Evolutionary conservation across 2,113 vertebrate species (phyloP).

Genomic region (Labeo catla): DNA sequence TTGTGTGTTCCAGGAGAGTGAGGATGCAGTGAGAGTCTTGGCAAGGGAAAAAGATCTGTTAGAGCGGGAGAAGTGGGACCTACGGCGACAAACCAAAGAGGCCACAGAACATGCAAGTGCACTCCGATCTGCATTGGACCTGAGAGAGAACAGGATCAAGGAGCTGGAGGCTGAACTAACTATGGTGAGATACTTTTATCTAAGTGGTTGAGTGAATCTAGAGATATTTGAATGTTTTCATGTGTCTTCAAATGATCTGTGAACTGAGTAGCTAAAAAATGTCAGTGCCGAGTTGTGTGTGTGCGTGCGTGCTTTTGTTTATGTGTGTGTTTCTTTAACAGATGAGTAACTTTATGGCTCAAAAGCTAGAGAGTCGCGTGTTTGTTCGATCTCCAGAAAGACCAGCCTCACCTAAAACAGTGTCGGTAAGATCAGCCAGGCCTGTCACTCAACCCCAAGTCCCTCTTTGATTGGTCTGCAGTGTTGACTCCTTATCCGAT

Average conservation of each 20-base stretch:
- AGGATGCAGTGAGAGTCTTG: slow-evolving; percentile 93
- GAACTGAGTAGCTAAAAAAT: slow-evolving; percentile 3
- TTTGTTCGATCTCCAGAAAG: slow-evolving; percentile 81
- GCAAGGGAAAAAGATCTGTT: slow-evolving; percentile 95
- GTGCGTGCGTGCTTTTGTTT: slow-evolving; percentile 33
- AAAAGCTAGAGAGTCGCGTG: slow-evolving; percentile 84
- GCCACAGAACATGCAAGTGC: slow-evolving; percentile 90
- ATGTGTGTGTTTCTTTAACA: slow-evolving; percentile 73
- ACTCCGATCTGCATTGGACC: slow-evolving; percentile 93
- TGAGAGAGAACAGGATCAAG: slow-evolving; percentile 98
- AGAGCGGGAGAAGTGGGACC: slow-evolving; percentile 98
- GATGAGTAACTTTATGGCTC: slow-evolving; percentile 85
- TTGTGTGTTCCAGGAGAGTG: slow-evolving; percentile 83
- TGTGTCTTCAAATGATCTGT: slow-evolving; percentile 4
- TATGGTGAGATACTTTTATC: slow-evolving; percentile 84
- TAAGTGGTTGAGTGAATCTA: neutral
- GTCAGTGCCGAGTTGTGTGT: neutral
- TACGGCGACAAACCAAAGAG: slow-evolving; percentile 94
- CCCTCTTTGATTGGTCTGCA: slow-evolving; percentile 44
- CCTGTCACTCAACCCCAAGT: slow-evolving; percentile 43
- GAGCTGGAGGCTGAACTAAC: slow-evolving; percentile 97
- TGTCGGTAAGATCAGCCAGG: slow-evolving; percentile 80
- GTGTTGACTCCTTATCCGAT: slow-evolving; percentile 57
- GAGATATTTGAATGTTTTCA: slow-evolving; percentile 3
- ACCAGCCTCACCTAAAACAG: slow-evolving; percentile 78